phyloP scores from a whole-genome alignment of 2,888 invertebrate genomes.

The Xestia sexstrigata region DNA sequence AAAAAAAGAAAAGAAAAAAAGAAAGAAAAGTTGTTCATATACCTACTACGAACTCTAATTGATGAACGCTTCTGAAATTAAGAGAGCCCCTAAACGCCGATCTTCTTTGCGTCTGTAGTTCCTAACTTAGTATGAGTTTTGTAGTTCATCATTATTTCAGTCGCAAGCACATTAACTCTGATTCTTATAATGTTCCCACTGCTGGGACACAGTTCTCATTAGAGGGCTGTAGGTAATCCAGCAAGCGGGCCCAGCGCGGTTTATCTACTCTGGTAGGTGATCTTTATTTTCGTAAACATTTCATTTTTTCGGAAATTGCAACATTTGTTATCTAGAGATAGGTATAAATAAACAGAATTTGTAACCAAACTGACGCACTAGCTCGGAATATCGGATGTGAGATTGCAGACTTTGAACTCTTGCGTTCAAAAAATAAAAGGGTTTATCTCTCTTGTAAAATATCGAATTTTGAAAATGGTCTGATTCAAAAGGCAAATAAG shows the following conservation, averaged over 20 bases:
- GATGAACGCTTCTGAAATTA: no score
- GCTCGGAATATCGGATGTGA: constrained; percentile 16
- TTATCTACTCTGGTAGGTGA: neutral
- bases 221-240: neutral
- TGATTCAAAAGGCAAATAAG: neutral
- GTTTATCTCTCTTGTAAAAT: constrained; percentile 2
- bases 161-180: neutral
- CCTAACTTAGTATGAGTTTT: neutral
- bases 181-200: neutral
- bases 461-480: neutral
- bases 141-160: neutral
- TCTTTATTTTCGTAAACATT: no score
- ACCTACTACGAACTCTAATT: no score
- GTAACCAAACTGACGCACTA: constrained; percentile 20
- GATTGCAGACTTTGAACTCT: constrained; percentile 27
- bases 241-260: neutral
- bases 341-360: neutral
- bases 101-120: neutral
- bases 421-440: neutral
- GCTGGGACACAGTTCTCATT: neutral
- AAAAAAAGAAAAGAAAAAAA: no score
- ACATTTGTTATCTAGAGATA: constrained; percentile 6
- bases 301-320: neutral
- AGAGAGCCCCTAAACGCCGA: no score
- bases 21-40: no score